Percentiles rank a stretch among this genome's conserved stretches.
These are phyloP conservation scores for Gerosis bhagava DNA, from an alignment of 2,888 invertebrate species.

Conservation along the genomic window DNA sequence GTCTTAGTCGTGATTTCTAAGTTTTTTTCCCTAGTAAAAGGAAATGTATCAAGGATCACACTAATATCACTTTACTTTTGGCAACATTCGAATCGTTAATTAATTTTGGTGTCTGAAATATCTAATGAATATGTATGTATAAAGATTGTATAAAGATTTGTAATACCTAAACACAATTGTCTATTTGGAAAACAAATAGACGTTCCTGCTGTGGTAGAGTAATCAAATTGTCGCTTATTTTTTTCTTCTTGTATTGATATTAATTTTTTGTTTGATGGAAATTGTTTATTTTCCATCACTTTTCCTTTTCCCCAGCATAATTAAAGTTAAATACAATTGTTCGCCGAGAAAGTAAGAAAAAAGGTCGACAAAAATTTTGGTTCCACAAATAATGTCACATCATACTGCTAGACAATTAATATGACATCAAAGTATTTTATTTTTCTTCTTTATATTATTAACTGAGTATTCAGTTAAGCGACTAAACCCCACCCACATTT, in stretches of 20 bases:
- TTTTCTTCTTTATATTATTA: constrained; percentile 24
- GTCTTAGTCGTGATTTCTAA: too few relatives aligned
- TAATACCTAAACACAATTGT: constrained; percentile 49
- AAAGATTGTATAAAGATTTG: too few relatives aligned
- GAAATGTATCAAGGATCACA: too few relatives aligned
- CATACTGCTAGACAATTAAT: constrained; percentile 46
- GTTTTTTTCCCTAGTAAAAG: too few relatives aligned
- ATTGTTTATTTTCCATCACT: constrained; percentile 78
- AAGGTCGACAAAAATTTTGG: constrained; percentile 17
- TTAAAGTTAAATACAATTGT: constrained; percentile 43
- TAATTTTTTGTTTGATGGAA: constrained; percentile 65
- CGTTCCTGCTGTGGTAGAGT: constrained; percentile 48
- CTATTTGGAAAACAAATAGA: constrained; percentile 46
- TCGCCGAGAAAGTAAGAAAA: constrained; percentile 9
- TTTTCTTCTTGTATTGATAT: constrained; percentile 67
- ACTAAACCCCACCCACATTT: neutral
- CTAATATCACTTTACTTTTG: too few relatives aligned
- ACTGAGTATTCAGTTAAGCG: too few relatives aligned
- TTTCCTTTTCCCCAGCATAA: constrained; percentile 69
- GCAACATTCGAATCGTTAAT: too few relatives aligned
- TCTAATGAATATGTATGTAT: too few relatives aligned
- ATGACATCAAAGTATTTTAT: constrained; percentile 41
- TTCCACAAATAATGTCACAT: constrained; percentile 47
- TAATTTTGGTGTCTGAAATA: too few relatives aligned
- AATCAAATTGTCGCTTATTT: constrained; percentile 57